phyloP scores from a whole-genome alignment of 2,113 vertebrate species.

The Mus pahari region DNA sequence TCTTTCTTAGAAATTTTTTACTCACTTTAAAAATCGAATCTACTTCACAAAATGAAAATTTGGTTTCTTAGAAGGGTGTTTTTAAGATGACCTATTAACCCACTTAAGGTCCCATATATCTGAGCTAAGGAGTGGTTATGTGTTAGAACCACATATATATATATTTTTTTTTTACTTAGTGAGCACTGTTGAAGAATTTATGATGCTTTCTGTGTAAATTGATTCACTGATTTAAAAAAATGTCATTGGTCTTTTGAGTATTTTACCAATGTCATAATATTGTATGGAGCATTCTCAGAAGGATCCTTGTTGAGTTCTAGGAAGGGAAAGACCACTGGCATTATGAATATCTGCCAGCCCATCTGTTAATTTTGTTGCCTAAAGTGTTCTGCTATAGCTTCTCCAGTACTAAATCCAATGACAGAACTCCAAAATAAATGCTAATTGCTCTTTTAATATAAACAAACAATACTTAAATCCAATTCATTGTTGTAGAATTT shows the following conservation, averaged over 20 bases:
- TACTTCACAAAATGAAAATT: background rate
- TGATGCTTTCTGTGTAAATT: slow-evolving; percentile 70
- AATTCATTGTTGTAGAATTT: background rate
- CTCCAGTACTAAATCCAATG: background rate
- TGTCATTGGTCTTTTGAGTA: background rate
- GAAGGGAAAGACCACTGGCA: background rate
- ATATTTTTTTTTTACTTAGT: slow-evolving; percentile 81
- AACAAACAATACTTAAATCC: background rate
- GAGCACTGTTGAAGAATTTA: background rate
- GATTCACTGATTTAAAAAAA: slow-evolving; percentile 49
- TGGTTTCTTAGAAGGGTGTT: background rate
- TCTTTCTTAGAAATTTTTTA: background rate
- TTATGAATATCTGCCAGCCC: no score
- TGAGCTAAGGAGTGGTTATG: slow-evolving; percentile 54
- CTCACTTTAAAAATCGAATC: background rate
- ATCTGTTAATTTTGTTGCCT: background rate
- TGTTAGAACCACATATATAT: slow-evolving; percentile 80
- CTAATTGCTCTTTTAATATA: background rate
- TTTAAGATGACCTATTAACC: no score
- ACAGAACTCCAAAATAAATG: background rate
- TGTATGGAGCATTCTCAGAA: background rate
- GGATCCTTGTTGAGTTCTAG: background rate
- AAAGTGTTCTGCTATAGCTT: background rate
- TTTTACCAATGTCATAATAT: background rate
- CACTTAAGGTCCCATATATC: background rate